These are phyloP conservation scores for Procambarus clarkii DNA, from an alignment of 1,140 invertebrate genomes.

Conservation along the genomic window DNA sequence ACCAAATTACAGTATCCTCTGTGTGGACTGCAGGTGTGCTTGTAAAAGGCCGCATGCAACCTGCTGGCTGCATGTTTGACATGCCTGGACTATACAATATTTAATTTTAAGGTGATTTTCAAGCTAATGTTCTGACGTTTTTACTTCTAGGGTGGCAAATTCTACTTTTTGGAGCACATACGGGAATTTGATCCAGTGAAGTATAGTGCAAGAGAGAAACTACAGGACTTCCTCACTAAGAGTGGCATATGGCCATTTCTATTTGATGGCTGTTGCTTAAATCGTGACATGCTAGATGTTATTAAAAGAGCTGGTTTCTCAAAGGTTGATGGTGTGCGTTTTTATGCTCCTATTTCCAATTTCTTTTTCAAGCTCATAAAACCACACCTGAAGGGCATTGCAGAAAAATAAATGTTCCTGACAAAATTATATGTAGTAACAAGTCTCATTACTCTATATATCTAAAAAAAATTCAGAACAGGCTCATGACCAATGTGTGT, in stretches of 20 bases:
- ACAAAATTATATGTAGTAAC: too few species aligned
- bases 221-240: conserved; percentile 72
- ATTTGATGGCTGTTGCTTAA: conserved; percentile 73
- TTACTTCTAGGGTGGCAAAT: conserved; percentile 57
- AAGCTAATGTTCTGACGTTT: background rate
- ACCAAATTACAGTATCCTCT: too few species aligned
- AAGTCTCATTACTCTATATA: too few species aligned
- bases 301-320: conserved; percentile 40
- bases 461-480: too few species aligned
- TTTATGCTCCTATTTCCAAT: conserved; percentile 26
- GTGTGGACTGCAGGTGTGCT: too few species aligned
- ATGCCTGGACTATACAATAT: too few species aligned
- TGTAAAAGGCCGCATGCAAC: too few species aligned
- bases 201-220: conserved; percentile 3
- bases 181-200: conserved; percentile 35
- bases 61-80: too few species aligned
- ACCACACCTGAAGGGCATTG: conserved; percentile 35
- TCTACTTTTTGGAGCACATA: conserved; percentile 65
- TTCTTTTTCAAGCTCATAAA: conserved; percentile 10
- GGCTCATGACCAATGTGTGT: too few species aligned
- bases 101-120: too few species aligned
- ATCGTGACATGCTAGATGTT: conserved; percentile 59
- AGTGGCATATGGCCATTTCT: conserved; percentile 72
- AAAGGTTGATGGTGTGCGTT: conserved; percentile 23
- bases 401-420: conserved; percentile 9